Conservation (phyloP, 2,113 vertebrate species). For the Microcebus tavaratra region DNA sequence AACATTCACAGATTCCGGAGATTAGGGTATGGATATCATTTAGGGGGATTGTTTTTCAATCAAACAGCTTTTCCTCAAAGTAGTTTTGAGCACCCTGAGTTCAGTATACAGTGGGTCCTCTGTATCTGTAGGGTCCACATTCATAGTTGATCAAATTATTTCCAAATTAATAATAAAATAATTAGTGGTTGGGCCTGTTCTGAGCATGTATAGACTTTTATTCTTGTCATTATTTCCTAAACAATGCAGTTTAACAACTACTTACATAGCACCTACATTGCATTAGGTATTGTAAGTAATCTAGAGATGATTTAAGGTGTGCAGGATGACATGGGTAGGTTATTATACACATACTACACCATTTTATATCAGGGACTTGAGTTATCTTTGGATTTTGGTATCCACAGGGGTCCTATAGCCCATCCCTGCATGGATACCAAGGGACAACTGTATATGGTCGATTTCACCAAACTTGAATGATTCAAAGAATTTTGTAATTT, state of each 20-base stretch:
- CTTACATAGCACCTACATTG: not conserved
- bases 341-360: not conserved
- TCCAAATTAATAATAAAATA: not conserved
- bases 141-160: no score
- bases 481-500: not conserved
- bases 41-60: not conserved
- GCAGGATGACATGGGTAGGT: not conserved
- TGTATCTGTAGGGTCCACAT: no score
- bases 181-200: not conserved
- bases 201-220: not conserved
- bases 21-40: not conserved
- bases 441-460: not conserved
- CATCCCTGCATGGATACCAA: not conserved
- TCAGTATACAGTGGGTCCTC: not conserved
- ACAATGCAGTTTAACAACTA: not conserved
- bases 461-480: not conserved
- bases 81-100: not conserved
- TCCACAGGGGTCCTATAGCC: not conserved
- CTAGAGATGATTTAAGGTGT: not conserved
- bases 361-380: not conserved
- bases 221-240: not conserved
- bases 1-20: not conserved
- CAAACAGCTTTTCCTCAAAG: not conserved
- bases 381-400: not conserved
- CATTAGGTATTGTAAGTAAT: not conserved